Evolutionary conservation across 2,888 invertebrate genomes (phyloP), one percentile per base, ranked within the genome.

Genomic region (Dryocosmus kuriphilus): DNA sequence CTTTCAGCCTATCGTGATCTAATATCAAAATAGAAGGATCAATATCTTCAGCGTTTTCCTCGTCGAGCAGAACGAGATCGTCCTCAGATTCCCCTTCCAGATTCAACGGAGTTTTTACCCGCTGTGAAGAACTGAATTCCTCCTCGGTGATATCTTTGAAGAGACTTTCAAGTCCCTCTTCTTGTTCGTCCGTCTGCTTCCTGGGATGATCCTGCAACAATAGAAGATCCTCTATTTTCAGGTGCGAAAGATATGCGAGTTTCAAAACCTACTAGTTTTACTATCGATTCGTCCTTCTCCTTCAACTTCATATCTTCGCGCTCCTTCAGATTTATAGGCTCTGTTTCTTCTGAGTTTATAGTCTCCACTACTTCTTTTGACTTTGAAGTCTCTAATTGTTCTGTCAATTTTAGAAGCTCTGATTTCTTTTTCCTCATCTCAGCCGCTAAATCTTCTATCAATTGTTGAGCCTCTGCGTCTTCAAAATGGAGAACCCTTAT

Each of bases 131-230:
- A 22, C 9, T 24, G n/a, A 71, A 71, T 51, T 71, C 71, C 41
- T 51, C 71, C 11, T 24, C 71, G n/a, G 71, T 71, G 51, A 71
- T 51, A 51, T 71, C 71, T n/a, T 71, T 27, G 51, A 71, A 71
- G n/a, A 30, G 51, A 71, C 27, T 30, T n/a, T 51, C 30, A n/a
- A 46, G 11, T 8, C 51, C 27, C 46, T 51, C 71, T 30, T 71
- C 51, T 71, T 27, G 24, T 9, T 60, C 60, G 27, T 51, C 71
- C 19, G n/a, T 67, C 46, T 46, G 67, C 67, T 67, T 38, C 9
- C 27, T 46, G 9, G 51, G 51, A n/a, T 5, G 51, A 51, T 30
- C 30, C 71, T 71, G 71, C n/a, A 71, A 71, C 71, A 71, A 71
- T 71, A 71, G 32, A 51, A 71, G 51, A 51, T 71, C 51, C 46